These are phyloP conservation scores for Rhinoderma darwinii DNA, from an alignment of 2,113 vertebrate genomes.

Conservation along the genomic window DNA sequence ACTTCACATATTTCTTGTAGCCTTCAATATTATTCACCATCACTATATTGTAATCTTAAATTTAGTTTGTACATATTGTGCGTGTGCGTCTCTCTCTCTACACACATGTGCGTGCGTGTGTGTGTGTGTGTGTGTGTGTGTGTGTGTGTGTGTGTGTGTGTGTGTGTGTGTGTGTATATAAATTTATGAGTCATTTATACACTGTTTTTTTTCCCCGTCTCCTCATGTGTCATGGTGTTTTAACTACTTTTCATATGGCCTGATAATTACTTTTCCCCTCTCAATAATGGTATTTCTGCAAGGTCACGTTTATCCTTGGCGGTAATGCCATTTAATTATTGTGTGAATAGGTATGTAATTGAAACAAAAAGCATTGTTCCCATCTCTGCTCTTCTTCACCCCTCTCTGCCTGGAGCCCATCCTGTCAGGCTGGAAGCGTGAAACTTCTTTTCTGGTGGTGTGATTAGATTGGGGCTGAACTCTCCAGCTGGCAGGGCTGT, in stretches of 20 bases:
- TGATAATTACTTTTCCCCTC: constrained; percentile 27
- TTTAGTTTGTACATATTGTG: no score
- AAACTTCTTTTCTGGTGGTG: constrained; percentile 91
- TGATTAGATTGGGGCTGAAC: constrained; percentile 99
- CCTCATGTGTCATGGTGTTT: background rate
- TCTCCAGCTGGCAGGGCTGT: constrained; percentile 99
- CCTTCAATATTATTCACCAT: no score
- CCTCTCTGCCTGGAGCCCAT: constrained; percentile 76
- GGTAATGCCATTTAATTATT: constrained; percentile 74
- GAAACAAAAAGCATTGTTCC: constrained; percentile 87
- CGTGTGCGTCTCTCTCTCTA: no score
- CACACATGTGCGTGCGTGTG: background rate
- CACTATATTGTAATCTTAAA: no score
- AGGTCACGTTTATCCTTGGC: constrained; percentile 65
- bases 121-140: background rate
- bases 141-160: background rate
- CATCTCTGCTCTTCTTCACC: constrained; percentile 55
- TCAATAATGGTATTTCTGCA: constrained; percentile 67
- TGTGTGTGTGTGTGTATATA: background rate
- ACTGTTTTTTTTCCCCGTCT: background rate
- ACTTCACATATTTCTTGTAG: no score
- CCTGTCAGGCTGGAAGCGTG: constrained; percentile 87
- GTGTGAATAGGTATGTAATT: constrained; percentile 69
- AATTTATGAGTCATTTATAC: background rate
- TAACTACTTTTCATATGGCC: constrained; percentile 18